Base-by-base conservation (phyloP, 2,888 invertebrate species). In the Cheilosia scutellata region DNA sequence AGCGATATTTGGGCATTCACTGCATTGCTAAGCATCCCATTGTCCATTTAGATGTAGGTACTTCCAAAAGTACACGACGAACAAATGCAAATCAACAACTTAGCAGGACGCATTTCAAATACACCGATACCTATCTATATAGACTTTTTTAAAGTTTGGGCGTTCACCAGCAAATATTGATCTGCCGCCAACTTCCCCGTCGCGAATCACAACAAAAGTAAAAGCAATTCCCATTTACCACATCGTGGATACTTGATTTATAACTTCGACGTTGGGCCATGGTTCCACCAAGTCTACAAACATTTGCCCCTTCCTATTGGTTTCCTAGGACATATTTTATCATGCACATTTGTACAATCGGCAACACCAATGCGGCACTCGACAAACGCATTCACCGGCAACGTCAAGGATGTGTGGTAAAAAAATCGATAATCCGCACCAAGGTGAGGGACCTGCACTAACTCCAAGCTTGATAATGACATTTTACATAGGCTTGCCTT, bases 361-460 rank as follows among this genome's bases (percentile, higher is more conserved):
- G 11, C 11, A 40, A 29, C n/a, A 31, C 29, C 27, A 5, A 2
- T 9, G 27, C 25, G 44, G 13, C 60, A 72, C 29, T 31, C 42
- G 44, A 53, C 31, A 65, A 58, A 49, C 40, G 44, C 58, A 70
- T 33, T 29, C 33, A 40, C 75, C 58, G 33, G 55, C 55, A 44
- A 20, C 13, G 9, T 27, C 60, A 44, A 71, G 78, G 63, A 71
- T 63, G 49, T 49, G 37, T 40, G 49, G 9, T 53, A 53, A 33
- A 57, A 63, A 53, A 78, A 78, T 78, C 78, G 55, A 78, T 76
- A 78, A 49, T 63, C 55, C 62, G 70, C 70, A 78, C 31, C 47
- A 47, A 57, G 42, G n/a, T 40, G 44, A 62, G 31, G 42, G 62
- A 63, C 55, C 63, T 20, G 58, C 47, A 63, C 63, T 6, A 33